These are phyloP conservation scores for Varecia variegata DNA, from an alignment of 2,797 vertebrate species.

Conservation along the genomic window DNA sequence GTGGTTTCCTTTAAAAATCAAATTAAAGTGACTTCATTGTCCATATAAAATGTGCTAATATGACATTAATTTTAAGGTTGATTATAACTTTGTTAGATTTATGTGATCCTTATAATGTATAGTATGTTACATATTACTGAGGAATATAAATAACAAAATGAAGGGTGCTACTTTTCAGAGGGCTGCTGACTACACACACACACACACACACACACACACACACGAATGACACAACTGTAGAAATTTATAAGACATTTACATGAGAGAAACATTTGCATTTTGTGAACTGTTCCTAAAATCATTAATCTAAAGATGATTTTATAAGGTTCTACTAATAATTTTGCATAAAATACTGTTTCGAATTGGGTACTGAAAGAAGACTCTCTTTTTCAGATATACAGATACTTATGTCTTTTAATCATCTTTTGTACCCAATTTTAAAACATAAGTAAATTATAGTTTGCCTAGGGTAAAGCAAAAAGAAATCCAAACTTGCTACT, in stretches of 20 bases:
- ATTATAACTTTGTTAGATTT: background rate
- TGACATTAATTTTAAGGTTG: conserved; percentile 36
- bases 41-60: background rate
- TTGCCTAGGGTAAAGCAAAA: conserved; percentile 12
- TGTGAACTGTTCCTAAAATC: background rate
- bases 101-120: background rate
- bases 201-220: background rate
- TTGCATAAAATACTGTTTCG: background rate
- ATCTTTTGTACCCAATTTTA: background rate
- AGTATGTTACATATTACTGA: background rate
- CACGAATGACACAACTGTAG: background rate
- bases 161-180: background rate
- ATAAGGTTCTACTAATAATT: background rate
- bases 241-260: background rate
- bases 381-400: background rate
- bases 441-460: conserved; percentile 5
- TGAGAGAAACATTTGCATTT: conserved; percentile 3
- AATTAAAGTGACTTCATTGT: background rate
- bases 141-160: background rate
- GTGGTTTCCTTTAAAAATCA: conserved; percentile 43
- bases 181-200: background rate
- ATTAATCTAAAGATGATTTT: background rate
- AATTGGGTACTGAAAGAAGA: background rate
- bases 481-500: background rate
- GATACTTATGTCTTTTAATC: conserved; percentile 12